A percentile compares a stretch with the other conserved stretches of the same genome.
Conservation (phyloP, 1,140 invertebrate genomes). For the Mercenaria mercenaria region DNA sequence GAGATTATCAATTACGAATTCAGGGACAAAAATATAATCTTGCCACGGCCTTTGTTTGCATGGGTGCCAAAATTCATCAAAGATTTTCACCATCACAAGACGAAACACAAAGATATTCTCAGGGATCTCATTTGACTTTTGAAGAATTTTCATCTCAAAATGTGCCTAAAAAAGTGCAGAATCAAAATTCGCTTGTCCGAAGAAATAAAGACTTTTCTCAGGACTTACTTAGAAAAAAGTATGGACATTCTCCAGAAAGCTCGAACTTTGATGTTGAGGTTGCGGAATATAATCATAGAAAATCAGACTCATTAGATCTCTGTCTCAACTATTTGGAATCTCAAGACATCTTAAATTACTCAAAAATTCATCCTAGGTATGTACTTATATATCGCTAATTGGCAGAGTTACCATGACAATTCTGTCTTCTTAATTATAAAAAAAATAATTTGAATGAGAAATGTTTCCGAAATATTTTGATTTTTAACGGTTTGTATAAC, state of each 20-base stretch:
- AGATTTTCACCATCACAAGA: slow-evolving; percentile 21
- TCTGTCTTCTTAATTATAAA: too few species aligned
- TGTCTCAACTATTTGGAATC: not conserved
- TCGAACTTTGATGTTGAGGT: slow-evolving; percentile 5
- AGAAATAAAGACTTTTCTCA: slow-evolving; percentile 11
- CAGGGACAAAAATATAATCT: slow-evolving; percentile 61
- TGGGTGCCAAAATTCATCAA: slow-evolving; percentile 66
- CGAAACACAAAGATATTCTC: slow-evolving; percentile 11
- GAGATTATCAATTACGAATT: slow-evolving; percentile 57
- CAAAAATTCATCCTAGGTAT: not conserved
- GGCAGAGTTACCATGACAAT: not conserved
- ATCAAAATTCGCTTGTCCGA: slow-evolving; percentile 11
- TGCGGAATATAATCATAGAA: not conserved
- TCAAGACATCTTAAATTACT: not conserved
- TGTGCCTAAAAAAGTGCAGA: slow-evolving; percentile 7
- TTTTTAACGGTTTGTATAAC: too few species aligned
- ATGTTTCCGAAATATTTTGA: too few species aligned
- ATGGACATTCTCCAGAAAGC: not conserved
- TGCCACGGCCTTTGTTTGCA: slow-evolving; percentile 57
- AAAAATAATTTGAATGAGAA: too few species aligned
- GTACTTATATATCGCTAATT: not conserved
- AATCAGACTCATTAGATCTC: slow-evolving; percentile 28
- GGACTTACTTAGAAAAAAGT: not conserved
- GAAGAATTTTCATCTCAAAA: not conserved
- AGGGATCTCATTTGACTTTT: not conserved